Conservation (phyloP, 2,888 invertebrate species). For the Drosophila neotestacea region DNA sequence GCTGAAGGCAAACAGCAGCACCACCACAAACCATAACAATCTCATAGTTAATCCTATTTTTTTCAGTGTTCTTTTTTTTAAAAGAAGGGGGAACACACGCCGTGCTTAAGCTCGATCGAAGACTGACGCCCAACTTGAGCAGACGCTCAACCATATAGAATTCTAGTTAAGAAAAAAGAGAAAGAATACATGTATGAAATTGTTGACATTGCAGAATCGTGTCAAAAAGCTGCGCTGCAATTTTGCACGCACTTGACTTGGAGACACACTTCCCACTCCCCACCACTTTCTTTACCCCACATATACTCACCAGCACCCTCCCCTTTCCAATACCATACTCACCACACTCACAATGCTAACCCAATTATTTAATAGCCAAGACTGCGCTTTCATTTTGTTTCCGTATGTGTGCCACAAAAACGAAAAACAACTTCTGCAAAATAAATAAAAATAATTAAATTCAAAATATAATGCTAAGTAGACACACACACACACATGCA, state of each 20-base stretch:
- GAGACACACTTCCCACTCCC: neutral
- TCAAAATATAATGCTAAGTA: neutral
- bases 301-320: neutral
- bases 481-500: conserved; percentile 10
- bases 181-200: conserved; percentile 5
- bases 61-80: neutral
- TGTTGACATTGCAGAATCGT: conserved; percentile 54
- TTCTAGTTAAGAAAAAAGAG: conserved; percentile 41
- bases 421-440: neutral
- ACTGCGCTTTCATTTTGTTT: conserved; percentile 45
- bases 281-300: too few relatives aligned
- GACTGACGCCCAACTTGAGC: conserved; percentile 63
- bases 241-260: conserved; percentile 45
- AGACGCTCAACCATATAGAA: conserved; percentile 75
- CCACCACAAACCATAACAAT: conserved; percentile 39
- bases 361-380: conserved; percentile 24
- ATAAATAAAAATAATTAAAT: neutral
- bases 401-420: conserved; percentile 64
- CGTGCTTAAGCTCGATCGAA: conserved; percentile 52
- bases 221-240: conserved; percentile 50
- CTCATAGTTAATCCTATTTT: conserved; percentile 45
- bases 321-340: neutral
- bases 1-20: conserved; percentile 42
- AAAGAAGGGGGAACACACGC: conserved; percentile 23
- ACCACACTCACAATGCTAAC: conserved; percentile 23